Conservation (phyloP, 2,113 vertebrate species). For the Phalacrocorax carbo region DNA sequence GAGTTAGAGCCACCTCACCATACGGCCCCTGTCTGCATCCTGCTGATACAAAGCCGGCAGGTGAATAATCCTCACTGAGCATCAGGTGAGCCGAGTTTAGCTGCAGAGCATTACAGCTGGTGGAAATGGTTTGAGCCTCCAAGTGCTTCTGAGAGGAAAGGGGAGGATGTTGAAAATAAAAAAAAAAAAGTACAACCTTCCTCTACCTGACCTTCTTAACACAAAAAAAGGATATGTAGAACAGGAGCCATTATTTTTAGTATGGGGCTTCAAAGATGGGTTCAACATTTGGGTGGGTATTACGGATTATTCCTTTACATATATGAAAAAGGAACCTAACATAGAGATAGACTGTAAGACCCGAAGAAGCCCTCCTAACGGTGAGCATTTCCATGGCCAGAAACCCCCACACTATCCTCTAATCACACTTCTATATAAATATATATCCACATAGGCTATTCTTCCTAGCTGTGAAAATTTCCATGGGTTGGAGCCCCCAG, state of each 20-base stretch:
- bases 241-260: background rate
- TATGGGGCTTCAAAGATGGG: background rate
- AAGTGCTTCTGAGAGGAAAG: background rate
- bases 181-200: background rate
- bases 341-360: background rate
- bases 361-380: background rate
- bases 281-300: background rate
- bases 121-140: background rate
- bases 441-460: background rate
- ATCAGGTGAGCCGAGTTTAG: background rate
- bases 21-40: background rate
- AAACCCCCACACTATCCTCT: background rate
- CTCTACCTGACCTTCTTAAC: background rate
- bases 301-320: background rate
- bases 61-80: background rate
- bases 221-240: background rate
- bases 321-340: background rate
- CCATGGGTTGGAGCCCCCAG: rapidly evolving
- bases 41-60: background rate
- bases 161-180: background rate
- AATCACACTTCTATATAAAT: background rate
- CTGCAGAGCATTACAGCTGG: background rate
- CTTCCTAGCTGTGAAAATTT: background rate
- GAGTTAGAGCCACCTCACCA: background rate
- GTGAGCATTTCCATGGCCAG: background rate